These are phyloP conservation scores for Clarias gariepinus DNA, from an alignment of 2,113 vertebrate species.

Conservation along the genomic window DNA sequence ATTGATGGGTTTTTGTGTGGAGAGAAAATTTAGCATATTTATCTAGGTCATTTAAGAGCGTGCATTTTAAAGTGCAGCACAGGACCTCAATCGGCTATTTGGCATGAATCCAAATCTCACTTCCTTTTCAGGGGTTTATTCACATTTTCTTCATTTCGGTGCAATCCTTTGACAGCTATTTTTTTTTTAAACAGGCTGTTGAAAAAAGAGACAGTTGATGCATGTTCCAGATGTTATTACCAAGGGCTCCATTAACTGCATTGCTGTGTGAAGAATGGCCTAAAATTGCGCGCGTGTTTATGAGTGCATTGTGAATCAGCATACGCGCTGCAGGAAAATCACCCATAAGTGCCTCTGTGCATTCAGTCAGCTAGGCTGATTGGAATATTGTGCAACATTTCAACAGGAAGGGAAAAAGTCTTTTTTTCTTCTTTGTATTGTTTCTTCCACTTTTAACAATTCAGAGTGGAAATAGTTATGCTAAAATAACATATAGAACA, in stretches of 20 bases:
- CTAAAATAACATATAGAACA: background rate
- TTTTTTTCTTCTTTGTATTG: background rate
- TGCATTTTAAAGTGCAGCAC: slow-evolving; percentile 37
- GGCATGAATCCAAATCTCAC: slow-evolving; percentile 15
- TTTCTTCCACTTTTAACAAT: slow-evolving; percentile 29
- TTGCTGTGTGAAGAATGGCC: slow-evolving; percentile 46
- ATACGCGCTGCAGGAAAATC: slow-evolving; percentile 30
- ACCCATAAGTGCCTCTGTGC: slow-evolving; percentile 35
- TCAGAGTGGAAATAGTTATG: slow-evolving; percentile 36
- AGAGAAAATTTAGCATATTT: slow-evolving; percentile 48
- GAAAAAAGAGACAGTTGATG: slow-evolving; percentile 45
- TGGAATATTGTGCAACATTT: slow-evolving; percentile 55
- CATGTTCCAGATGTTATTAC: slow-evolving; percentile 54
- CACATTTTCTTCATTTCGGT: slow-evolving; percentile 19
- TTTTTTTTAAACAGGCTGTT: slow-evolving; percentile 8
- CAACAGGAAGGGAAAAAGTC: slow-evolving; percentile 25
- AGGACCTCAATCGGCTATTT: slow-evolving; percentile 27
- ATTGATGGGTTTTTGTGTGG: slow-evolving; percentile 49
- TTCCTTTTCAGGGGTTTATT: slow-evolving; percentile 6
- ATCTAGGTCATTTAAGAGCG: slow-evolving; percentile 52
- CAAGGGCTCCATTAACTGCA: slow-evolving; percentile 55
- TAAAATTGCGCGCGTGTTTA: slow-evolving; percentile 46
- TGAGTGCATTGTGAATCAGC: slow-evolving; percentile 46
- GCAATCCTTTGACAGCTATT: slow-evolving; percentile 4
- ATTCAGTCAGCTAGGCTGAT: slow-evolving; percentile 44